phyloP scores from a whole-genome alignment of 2,113 vertebrate species.

The Ibidorhyncha struthersii region DNA sequence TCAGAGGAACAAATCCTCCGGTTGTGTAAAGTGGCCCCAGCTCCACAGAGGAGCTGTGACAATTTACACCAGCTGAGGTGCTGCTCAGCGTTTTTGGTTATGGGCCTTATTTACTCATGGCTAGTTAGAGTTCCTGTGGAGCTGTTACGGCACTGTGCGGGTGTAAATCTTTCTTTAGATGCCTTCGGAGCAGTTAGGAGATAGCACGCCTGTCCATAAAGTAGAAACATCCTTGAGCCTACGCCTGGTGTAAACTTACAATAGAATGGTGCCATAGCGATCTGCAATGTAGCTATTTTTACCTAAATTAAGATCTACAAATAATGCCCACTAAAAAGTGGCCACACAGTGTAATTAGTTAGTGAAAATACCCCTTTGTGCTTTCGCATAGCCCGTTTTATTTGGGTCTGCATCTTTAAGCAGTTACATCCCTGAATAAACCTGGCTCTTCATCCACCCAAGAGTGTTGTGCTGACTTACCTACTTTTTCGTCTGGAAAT shows the following conservation, averaged over 20 bases:
- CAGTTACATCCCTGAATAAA: neutral
- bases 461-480: neutral
- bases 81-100: constrained; percentile 47
- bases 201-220: neutral
- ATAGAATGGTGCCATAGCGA: neutral
- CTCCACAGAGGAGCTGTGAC: neutral
- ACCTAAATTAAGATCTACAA: neutral
- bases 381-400: neutral
- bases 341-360: neutral
- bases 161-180: constrained; percentile 31
- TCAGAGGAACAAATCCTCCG: neutral
- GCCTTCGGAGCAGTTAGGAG: constrained; percentile 1
- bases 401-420: neutral
- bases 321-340: neutral
- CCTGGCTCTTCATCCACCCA: neutral
- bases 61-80: constrained; percentile 21
- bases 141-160: neutral
- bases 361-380: neutral
- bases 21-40: neutral
- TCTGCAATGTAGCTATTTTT: neutral
- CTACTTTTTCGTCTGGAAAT: neutral
- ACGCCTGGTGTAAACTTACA: neutral
- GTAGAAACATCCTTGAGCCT: neutral
- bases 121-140: constrained; percentile 38
- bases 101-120: constrained; percentile 1